phyloP scores from a whole-genome alignment of 2,797 vertebrate species.

The Ispidina picta region DNA sequence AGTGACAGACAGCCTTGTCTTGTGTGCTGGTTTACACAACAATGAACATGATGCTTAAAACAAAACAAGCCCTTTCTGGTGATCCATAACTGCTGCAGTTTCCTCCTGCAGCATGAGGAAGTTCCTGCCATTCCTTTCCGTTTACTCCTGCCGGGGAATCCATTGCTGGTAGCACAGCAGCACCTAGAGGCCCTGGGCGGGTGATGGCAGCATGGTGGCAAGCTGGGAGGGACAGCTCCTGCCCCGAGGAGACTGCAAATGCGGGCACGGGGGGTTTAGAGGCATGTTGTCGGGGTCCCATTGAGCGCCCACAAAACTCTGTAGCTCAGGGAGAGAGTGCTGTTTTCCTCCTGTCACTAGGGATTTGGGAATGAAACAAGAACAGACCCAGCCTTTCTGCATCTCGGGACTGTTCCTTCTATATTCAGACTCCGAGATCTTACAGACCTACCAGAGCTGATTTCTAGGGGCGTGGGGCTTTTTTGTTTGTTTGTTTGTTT shows the following conservation, averaged over 20 bases:
- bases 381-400: fast-evolving
- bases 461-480: background rate
- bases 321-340: background rate
- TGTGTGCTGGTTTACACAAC: background rate
- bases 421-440: fast-evolving
- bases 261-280: background rate
- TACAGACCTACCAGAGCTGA: background rate
- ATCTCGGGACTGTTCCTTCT: fast-evolving
- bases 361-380: background rate
- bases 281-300: background rate
- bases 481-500: too few species aligned
- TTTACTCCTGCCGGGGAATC: background rate
- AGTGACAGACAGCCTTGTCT: background rate
- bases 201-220: background rate
- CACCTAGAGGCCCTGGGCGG: slow-evolving; percentile 54
- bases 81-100: background rate
- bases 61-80: background rate
- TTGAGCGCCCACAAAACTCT: background rate
- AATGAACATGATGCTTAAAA: background rate
- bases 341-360: background rate
- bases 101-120: background rate
- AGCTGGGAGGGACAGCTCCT: background rate
- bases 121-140: background rate
- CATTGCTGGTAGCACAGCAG: slow-evolving; percentile 55
- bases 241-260: background rate